Conservation (phyloP, 2,888 invertebrate genomes). For the Cheilosia grossa region DNA sequence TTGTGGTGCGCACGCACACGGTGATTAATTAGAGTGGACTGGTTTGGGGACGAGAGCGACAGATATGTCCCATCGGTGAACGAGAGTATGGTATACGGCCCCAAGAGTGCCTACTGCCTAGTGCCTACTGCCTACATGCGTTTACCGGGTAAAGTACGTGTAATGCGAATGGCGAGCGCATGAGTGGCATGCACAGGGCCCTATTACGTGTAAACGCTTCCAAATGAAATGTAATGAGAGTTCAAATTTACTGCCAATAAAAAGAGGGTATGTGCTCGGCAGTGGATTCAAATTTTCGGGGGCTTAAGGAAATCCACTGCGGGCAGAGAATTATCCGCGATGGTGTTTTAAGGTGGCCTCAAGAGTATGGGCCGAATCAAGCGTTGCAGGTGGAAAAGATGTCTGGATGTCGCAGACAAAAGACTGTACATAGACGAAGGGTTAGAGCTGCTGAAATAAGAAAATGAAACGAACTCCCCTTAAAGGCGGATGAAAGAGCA, state of each 20-base stretch:
- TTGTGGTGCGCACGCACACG: constrained; percentile 35
- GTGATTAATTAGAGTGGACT: constrained; percentile 63
- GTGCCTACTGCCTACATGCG: background rate
- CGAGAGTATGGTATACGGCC: background rate
- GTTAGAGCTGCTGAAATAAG: too few species aligned
- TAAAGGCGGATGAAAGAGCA: too few species aligned
- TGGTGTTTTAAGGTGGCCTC: too few species aligned
- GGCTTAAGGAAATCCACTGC: background rate
- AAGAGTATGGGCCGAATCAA: too few species aligned
- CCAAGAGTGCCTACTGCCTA: too few species aligned
- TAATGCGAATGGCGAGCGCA: constrained; percentile 39
- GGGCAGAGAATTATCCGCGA: too few species aligned
- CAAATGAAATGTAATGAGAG: constrained; percentile 6
- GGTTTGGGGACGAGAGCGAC: constrained; percentile 17
- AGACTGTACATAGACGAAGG: too few species aligned
- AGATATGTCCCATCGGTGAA: constrained; percentile 30
- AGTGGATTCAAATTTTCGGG: background rate
- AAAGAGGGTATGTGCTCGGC: background rate
- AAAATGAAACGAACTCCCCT: too few species aligned
- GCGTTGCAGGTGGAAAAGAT: too few species aligned
- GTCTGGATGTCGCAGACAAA: too few species aligned
- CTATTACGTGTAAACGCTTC: constrained; percentile 6
- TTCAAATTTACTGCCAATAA: constrained; percentile 18
- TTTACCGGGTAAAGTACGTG: constrained; percentile 48
- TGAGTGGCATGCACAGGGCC: constrained; percentile 52